Conservation (phyloP, 1,140 invertebrate species). For the Lepidurus arcticus region DNA sequence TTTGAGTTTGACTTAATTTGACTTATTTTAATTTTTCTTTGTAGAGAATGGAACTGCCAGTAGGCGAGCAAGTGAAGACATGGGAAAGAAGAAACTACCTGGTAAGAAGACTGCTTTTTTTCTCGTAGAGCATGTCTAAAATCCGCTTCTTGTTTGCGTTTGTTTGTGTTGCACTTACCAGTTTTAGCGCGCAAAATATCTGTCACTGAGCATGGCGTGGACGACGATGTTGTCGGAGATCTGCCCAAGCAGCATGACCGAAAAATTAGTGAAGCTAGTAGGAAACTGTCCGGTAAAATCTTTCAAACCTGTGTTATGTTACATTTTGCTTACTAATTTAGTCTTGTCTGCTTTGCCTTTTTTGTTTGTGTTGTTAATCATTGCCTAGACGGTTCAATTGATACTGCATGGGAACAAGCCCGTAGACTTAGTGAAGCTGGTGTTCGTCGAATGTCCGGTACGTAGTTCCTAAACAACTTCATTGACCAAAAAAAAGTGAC, state of each 20-base stretch:
- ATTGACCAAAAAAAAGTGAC: background rate
- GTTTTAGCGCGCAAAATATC: background rate
- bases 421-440: constrained; percentile 62
- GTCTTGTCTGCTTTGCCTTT: constrained; percentile 36
- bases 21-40: background rate
- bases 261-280: constrained; percentile 27
- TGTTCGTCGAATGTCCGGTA: constrained; percentile 63
- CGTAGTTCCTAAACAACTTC: constrained; percentile 39
- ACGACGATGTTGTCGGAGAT: constrained; percentile 30
- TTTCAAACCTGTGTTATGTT: background rate
- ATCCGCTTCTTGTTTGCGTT: background rate
- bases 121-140: constrained; percentile 1
- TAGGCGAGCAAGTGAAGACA: background rate
- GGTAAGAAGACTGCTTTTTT: constrained; percentile 15
- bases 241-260: constrained; percentile 29
- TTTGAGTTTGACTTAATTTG: too few species aligned
- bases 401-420: constrained; percentile 36
- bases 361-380: constrained; percentile 46
- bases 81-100: background rate
- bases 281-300: constrained; percentile 29
- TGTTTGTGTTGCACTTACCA: background rate
- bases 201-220: constrained; percentile 24
- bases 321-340: background rate
- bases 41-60: constrained; percentile 5
- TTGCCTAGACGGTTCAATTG: constrained; percentile 46